A percentile compares a stretch with the other conserved stretches of the same genome.
These are phyloP conservation scores for Typhlomys cinereus DNA, from an alignment of 2,113 vertebrate species.

Conservation along the genomic window DNA sequence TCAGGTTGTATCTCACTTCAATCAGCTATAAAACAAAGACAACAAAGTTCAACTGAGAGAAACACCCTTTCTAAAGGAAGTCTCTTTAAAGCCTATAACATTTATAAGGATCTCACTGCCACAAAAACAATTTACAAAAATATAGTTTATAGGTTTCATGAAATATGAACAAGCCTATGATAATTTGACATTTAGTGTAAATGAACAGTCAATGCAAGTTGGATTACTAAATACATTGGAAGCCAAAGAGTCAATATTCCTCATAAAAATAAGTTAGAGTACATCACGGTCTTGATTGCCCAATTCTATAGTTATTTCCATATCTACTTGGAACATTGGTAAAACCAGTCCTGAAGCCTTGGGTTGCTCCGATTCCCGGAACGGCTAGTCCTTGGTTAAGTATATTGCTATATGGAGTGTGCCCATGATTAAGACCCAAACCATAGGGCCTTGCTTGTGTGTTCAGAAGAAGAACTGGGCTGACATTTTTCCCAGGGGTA, in stretches of 20 bases:
- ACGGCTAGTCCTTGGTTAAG: constrained; percentile 87
- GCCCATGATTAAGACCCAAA: constrained; percentile 88
- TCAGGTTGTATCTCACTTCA: constrained; percentile 41
- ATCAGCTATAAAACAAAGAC: constrained; percentile 65
- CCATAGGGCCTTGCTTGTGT: constrained; percentile 89
- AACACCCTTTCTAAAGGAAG: constrained; percentile 73
- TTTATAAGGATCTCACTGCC: constrained; percentile 71
- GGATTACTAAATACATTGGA: constrained; percentile 79
- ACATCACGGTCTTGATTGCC: constrained; percentile 88
- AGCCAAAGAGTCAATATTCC: constrained; percentile 76
- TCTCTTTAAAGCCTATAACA: constrained; percentile 54
- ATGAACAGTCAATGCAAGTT: constrained; percentile 81
- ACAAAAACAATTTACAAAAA: constrained; percentile 75
- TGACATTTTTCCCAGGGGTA: constrained; percentile 92
- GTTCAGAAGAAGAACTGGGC: constrained; percentile 88
- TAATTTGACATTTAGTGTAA: constrained; percentile 80
- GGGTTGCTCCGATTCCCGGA: constrained; percentile 83
- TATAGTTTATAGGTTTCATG: constrained; percentile 77
- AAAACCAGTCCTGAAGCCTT: constrained; percentile 91
- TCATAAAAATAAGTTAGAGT: constrained; percentile 82
- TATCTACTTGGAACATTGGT: constrained; percentile 87
- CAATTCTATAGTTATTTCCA: constrained; percentile 82
- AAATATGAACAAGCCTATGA: constrained; percentile 77
- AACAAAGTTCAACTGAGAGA: constrained; percentile 74
- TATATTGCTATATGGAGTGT: constrained; percentile 84